Conservation (phyloP, 2,113 vertebrate genomes). For the Epinephelus moara region DNA sequence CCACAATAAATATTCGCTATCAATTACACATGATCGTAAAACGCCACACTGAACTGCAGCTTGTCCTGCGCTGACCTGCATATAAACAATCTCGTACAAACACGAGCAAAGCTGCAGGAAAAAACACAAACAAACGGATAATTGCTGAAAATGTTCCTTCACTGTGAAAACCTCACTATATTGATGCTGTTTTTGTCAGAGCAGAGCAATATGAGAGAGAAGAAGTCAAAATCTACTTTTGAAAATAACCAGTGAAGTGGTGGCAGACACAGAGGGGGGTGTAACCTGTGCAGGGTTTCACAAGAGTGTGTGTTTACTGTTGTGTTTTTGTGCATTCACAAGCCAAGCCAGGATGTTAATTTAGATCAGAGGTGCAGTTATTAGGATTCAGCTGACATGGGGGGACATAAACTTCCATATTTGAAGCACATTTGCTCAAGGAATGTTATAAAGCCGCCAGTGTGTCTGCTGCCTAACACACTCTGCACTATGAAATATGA, state of each 20-base stretch:
- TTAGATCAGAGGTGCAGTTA: not conserved
- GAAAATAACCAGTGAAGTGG: constrained; percentile 8
- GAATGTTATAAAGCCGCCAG: not conserved
- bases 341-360: not conserved
- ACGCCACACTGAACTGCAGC: not conserved
- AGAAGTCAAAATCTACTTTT: not conserved
- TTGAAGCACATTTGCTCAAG: constrained; percentile 1
- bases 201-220: not conserved
- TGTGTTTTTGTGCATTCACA: not conserved
- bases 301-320: not conserved
- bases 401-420: not conserved
- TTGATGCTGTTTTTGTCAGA: not conserved
- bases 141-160: not conserved
- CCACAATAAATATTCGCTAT: not conserved
- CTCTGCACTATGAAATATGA: not conserved
- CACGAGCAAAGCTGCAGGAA: not conserved
- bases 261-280: not conserved
- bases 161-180: not conserved
- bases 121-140: not conserved
- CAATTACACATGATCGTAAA: not conserved
- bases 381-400: not conserved
- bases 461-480: not conserved
- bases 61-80: not conserved
- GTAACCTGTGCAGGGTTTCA: constrained; percentile 3
- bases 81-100: not conserved